A percentile compares a stretch with the other conserved stretches of the same genome.
Evolutionary conservation across 2,888 invertebrate species (phyloP).

Genomic region (Sesia bembeciformis): DNA sequence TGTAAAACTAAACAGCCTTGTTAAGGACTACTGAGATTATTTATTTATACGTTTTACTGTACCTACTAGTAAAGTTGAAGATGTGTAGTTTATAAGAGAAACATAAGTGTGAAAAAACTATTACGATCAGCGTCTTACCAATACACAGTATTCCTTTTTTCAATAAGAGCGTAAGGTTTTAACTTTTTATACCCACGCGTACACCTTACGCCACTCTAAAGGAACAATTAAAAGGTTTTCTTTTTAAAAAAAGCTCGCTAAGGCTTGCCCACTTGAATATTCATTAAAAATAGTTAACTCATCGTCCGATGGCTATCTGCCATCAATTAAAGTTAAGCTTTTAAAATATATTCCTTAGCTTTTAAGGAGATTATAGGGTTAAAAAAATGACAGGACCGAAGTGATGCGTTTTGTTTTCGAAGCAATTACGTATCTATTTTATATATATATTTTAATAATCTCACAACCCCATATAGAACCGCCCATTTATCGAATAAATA

Average conservation of each 20-base stretch:
- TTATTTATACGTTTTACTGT: no score
- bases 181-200: neutral
- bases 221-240: slow-evolving; percentile 22
- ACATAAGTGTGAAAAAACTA: no score
- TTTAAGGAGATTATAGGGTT: slow-evolving; percentile 35
- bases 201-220: slow-evolving; percentile 12
- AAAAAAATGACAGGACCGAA: slow-evolving; percentile 39
- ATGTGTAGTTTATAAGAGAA: no score
- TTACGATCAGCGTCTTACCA: no score
- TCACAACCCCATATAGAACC: no score
- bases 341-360: slow-evolving; percentile 39
- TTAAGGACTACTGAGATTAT: no score
- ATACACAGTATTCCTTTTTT: no score
- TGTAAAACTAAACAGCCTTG: no score
- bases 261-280: slow-evolving; percentile 30
- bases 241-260: slow-evolving; percentile 15
- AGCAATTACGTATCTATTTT: neutral
- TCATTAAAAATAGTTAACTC: slow-evolving; percentile 59
- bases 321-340: slow-evolving; percentile 42
- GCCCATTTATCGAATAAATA: no score
- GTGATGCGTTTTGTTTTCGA: slow-evolving; percentile 5
- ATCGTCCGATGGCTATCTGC: slow-evolving; percentile 42
- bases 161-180: no score
- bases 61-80: no score
- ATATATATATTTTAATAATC: no score